Evolutionary conservation across 2,113 vertebrate species (phyloP).

Genomic region (Indicator maculatus): DNA sequence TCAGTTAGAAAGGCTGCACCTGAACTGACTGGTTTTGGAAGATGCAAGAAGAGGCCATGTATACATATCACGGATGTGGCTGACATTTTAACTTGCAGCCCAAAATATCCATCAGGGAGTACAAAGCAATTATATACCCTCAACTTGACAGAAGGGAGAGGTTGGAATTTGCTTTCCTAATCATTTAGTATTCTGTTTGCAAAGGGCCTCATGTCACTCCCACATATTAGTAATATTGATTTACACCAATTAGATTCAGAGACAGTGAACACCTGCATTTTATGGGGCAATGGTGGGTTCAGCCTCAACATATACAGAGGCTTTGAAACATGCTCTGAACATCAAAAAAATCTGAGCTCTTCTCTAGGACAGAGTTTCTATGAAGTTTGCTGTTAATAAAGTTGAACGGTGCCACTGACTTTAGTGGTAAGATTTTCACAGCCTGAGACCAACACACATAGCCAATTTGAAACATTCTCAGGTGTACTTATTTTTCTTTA

Average conservation of each 20-base stretch:
- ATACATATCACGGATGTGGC: background rate
- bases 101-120: constrained; percentile 13
- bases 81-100: constrained; percentile 2
- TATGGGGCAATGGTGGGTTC: background rate
- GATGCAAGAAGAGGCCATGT: background rate
- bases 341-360: background rate
- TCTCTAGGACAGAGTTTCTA: background rate
- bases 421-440: background rate
- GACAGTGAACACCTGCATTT: background rate
- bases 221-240: background rate
- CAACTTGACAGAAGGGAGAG: constrained; percentile 9
- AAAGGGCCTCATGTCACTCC: background rate
- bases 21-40: constrained; percentile 5
- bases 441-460: background rate
- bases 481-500: background rate
- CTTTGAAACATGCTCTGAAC: background rate
- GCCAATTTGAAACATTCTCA: background rate
- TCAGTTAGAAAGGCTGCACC: background rate
- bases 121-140: background rate
- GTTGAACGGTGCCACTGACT: background rate
- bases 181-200: background rate
- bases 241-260: background rate
- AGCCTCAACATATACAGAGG: accelerated
- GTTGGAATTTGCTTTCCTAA: constrained; percentile 25
- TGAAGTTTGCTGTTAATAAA: background rate